Evolutionary conservation across 1,140 invertebrate genomes (phyloP), one percentile per base, ranked within the genome.

Genomic region (Stegodyphus dumicola): DNA sequence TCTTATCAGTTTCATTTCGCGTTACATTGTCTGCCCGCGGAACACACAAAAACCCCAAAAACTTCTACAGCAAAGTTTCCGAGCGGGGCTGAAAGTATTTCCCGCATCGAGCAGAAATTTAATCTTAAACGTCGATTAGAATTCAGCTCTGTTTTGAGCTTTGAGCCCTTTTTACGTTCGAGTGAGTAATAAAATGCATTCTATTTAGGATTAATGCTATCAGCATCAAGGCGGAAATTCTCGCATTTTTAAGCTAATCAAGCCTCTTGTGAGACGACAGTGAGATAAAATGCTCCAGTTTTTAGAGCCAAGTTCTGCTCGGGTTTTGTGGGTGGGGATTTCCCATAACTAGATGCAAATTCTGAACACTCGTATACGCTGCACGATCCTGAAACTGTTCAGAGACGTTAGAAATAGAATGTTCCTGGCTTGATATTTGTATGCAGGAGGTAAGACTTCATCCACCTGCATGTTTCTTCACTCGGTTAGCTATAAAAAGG

Each of bases 121-220:
- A 78, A 78, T 78, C 77, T 78, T 54, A 78, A 78, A 70, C 66
- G 77, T 18, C 77, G 77, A 78, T 78, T 78, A 78, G 77, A 78
- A 78, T 78, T 78, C 77, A 11, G 15, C 51, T 64, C 65, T 52
- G 33, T 78, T 78, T 69, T 54, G 65, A 48, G 66, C 77, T 69
- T 69, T 66, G 33, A 67, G 64, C 15, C 15, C 9, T 33, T 67
- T 67, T 67, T 9, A 49, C 60, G 60, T 66, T 65, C 75, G 48
- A 56, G 53, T 66, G 15, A 33, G 52, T 78, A 78, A 78, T 78
- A 78, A 78, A 78, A 78, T 48, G 77, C 77, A 49, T 18, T 67
- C 64, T 33, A 49, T 78, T 78, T 54, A 77, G 66, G 66, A 69
- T 78, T 69, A 78, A 69, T 67, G 65, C 52, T 78, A 78, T 78